Conservation (phyloP, 2,888 invertebrate genomes). For the Limnephilus auricula region DNA sequence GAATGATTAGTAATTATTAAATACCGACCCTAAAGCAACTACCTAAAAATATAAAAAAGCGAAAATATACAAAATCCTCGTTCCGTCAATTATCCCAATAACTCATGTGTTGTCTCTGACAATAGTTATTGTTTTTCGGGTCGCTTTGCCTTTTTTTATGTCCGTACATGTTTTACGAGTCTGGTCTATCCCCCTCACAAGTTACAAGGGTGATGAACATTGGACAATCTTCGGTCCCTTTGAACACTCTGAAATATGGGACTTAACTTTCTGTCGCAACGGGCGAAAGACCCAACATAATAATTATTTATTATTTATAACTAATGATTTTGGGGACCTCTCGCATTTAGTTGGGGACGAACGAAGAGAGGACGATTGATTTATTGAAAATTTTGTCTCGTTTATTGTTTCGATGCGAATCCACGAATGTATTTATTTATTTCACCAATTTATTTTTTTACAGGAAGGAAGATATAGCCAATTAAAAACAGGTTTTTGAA, state of each 20-base stretch:
- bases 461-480: background rate
- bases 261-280: background rate
- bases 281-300: conserved; percentile 12
- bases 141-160: conserved; percentile 22
- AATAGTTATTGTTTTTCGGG: conserved; percentile 34
- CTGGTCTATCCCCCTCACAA: conserved; percentile 5
- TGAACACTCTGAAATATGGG: conserved; percentile 26
- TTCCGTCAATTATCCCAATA: conserved; percentile 2
- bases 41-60: background rate
- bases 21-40: background rate
- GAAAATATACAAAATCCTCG: background rate
- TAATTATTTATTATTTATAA: conserved; percentile 38
- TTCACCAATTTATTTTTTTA: background rate
- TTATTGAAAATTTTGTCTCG: background rate
- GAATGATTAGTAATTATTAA: too few relatives aligned
- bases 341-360: background rate
- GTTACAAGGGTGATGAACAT: conserved; percentile 34
- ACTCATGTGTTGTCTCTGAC: conserved; percentile 16
- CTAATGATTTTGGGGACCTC: conserved; percentile 13
- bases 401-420: background rate
- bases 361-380: background rate
- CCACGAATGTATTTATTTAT: background rate
- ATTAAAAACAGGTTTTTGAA: background rate
- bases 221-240: conserved; percentile 27
- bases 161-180: conserved; percentile 43